phyloP scores from a whole-genome alignment of 2,113 vertebrate species.

The Pipra filicauda region DNA sequence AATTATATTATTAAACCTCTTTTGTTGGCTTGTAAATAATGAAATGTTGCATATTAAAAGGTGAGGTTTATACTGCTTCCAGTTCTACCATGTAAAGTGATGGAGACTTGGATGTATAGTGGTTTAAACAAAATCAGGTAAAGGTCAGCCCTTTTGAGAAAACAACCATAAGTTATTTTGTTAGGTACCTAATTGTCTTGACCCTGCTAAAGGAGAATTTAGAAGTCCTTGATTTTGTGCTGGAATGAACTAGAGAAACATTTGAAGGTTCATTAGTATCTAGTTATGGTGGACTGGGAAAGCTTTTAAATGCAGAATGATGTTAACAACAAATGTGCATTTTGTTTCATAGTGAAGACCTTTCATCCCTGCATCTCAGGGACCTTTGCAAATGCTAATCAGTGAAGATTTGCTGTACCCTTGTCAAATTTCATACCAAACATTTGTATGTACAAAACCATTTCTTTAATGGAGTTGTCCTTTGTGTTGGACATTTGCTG shows the following conservation, averaged over 20 bases:
- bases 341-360: neutral
- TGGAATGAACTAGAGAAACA: neutral
- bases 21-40: slow-evolving; percentile 56
- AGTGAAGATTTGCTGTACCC: neutral
- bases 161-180: neutral
- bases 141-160: neutral
- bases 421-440: slow-evolving; percentile 10
- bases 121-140: neutral
- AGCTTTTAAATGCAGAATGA: neutral
- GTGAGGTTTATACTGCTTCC: neutral
- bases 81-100: neutral
- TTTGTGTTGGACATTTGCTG: slow-evolving; percentile 34
- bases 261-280: slow-evolving; percentile 2
- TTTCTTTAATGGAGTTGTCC: slow-evolving; percentile 44
- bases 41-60: slow-evolving; percentile 28
- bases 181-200: neutral
- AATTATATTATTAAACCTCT: slow-evolving; percentile 63
- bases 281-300: neutral
- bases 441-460: neutral
- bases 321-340: neutral
- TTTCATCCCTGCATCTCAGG: neutral
- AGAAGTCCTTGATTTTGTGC: neutral
- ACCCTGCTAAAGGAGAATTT: neutral
- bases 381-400: slow-evolving; percentile 27
- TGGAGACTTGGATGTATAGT: neutral